Evolutionary conservation across 2,113 vertebrate species (phyloP).

Genomic region (Telmatochromis sp.): DNA sequence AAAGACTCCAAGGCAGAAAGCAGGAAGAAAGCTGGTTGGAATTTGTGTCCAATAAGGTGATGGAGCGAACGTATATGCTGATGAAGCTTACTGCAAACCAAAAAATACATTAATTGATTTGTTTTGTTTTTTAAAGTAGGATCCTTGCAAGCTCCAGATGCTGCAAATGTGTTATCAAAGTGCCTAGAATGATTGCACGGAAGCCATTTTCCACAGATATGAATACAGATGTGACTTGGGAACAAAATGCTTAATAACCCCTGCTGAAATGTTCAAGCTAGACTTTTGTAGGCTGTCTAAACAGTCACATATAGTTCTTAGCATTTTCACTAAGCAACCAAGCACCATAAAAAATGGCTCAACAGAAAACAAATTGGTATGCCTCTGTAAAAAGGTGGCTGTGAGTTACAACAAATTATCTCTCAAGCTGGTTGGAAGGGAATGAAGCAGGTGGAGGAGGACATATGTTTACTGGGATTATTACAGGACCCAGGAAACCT

Average conservation of each 20-base stretch:
- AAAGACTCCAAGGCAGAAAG: neutral
- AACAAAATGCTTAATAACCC: neutral
- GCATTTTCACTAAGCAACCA: neutral
- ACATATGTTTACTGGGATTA: neutral
- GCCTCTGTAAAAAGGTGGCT: neutral
- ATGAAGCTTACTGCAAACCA: neutral
- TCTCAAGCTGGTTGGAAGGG: neutral
- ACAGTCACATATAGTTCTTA: neutral
- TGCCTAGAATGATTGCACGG: neutral
- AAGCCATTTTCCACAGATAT: neutral
- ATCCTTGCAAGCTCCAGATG: neutral
- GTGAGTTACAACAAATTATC: conserved; percentile 22
- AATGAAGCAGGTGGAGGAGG: neutral
- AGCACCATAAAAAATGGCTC: neutral
- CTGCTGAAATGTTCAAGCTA: neutral
- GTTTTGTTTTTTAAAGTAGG: neutral
- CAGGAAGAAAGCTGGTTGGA: neutral
- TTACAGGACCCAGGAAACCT: neutral
- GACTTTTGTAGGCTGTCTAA: neutral
- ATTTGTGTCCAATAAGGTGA: neutral
- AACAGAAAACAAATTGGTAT: neutral
- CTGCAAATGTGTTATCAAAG: neutral
- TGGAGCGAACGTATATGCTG: neutral
- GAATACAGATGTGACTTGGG: neutral
- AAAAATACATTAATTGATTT: neutral